Evolutionary conservation across 1,140 invertebrate genomes (phyloP).

Genomic region (Thalassaphorura encarpata): DNA sequence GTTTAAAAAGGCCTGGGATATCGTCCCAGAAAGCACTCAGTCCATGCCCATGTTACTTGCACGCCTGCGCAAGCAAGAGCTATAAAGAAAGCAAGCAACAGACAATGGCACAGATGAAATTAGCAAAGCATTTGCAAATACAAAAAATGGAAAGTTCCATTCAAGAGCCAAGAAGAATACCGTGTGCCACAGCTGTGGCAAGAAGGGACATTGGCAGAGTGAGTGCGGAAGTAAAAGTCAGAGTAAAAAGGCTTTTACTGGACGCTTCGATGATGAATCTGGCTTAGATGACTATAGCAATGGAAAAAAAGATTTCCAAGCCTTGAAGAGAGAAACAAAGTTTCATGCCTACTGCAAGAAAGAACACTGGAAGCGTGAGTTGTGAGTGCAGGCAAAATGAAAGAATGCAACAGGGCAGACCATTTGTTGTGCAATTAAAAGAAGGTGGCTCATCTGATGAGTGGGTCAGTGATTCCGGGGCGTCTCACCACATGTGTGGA

Average conservation of each 20-base stretch:
- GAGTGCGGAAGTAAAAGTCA: not conserved
- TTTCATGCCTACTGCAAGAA: not conserved
- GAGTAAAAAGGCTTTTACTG: too few relatives aligned
- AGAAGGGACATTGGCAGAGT: not conserved
- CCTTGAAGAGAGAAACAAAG: not conserved
- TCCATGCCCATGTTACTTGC: not conserved
- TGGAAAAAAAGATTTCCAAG: not conserved
- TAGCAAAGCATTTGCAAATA: not conserved
- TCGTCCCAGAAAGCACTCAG: not conserved
- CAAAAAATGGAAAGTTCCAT: not conserved
- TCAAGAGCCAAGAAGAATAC: not conserved
- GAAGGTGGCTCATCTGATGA: not conserved
- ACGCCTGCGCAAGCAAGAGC: not conserved
- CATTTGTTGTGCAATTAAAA: not conserved
- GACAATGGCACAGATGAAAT: not conserved
- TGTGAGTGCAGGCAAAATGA: not conserved
- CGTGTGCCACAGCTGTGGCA: not conserved
- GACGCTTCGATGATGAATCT: not conserved
- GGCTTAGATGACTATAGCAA: not conserved
- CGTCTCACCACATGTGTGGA: not conserved
- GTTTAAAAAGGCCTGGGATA: too few relatives aligned
- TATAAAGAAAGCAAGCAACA: not conserved
- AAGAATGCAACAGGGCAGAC: too few relatives aligned
- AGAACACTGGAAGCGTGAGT: not conserved
- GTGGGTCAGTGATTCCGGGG: not conserved